Evolutionary conservation across 2,797 vertebrate species (phyloP).

Genomic region (Urosaurus nigricauda): DNA sequence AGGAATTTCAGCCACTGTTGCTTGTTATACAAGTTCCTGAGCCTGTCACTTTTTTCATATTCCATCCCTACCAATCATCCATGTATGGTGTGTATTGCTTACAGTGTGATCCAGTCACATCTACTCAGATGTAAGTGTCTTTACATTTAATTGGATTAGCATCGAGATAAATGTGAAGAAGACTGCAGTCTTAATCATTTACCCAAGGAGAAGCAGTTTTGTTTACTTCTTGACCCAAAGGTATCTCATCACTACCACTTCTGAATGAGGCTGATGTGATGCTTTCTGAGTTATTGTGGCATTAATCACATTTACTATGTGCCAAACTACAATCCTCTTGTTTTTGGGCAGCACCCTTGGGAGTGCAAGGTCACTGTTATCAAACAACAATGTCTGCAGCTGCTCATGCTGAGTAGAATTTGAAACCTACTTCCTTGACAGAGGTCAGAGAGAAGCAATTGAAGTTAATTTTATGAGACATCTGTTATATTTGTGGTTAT

Average conservation of each 20-base stretch:
- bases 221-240: constrained; percentile 70
- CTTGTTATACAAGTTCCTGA: too few relatives aligned
- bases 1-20: too few relatives aligned
- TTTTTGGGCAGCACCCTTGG: constrained; percentile 73
- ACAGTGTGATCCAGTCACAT: neutral
- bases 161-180: too few relatives aligned
- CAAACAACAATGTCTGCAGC: constrained; percentile 75
- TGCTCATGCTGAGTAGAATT: constrained; percentile 73
- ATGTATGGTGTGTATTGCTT: constrained; percentile 51
- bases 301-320: constrained; percentile 79
- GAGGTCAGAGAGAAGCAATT: constrained; percentile 78
- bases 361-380: constrained; percentile 76
- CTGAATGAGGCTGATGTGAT: constrained; percentile 62
- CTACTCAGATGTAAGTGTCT: too few relatives aligned
- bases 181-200: constrained; percentile 53
- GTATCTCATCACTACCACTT: constrained; percentile 63
- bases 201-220: constrained; percentile 29
- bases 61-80: neutral
- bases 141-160: neutral
- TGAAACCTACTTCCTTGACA: constrained; percentile 76
- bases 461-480: constrained; percentile 82
- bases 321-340: constrained; percentile 70
- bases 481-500: constrained; percentile 78
- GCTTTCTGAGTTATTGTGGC: constrained; percentile 78
- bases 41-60: too few relatives aligned